A percentile compares a stretch with the other conserved stretches of the same genome.
Conservation (phyloP, 2,797 vertebrate species). For the Falco berigora region DNA sequence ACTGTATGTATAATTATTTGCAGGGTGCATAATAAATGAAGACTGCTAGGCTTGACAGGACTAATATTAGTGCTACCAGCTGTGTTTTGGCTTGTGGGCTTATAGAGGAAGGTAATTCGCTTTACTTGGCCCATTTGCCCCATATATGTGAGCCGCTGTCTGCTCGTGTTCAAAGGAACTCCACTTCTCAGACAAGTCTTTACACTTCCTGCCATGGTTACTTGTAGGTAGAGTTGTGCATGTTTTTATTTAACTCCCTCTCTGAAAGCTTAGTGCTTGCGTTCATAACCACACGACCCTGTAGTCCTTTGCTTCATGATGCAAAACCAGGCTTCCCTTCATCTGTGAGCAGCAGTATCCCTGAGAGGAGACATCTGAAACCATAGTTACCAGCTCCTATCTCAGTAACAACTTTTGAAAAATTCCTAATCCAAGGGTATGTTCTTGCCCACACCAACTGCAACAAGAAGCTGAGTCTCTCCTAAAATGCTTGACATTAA, state of each 20-base stretch:
- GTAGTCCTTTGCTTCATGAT: neutral
- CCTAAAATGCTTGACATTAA: neutral
- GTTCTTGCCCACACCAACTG: neutral
- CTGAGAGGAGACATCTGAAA: neutral
- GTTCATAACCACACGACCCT: neutral
- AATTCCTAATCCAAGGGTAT: neutral
- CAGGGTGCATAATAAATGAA: neutral
- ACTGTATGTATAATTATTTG: neutral
- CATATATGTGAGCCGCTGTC: neutral
- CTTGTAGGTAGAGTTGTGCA: neutral
- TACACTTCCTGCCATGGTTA: neutral
- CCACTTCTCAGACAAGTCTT: slow-evolving; percentile 4
- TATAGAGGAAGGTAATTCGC: neutral
- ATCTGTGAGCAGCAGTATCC: neutral
- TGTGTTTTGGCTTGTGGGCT: slow-evolving; percentile 29
- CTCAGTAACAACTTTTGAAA: neutral
- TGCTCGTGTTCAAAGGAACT: neutral
- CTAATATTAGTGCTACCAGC: neutral
- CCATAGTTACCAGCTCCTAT: neutral
- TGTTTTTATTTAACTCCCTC: neutral
- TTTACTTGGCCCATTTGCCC: neutral
- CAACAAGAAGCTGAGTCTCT: neutral
- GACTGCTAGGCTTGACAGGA: neutral
- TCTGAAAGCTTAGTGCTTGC: neutral
- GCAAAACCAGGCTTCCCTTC: neutral